Evolutionary conservation across 2,888 invertebrate genomes (phyloP), one percentile per base, ranked within the genome.

Genomic region (Archaeoteleia sp.): DNA sequence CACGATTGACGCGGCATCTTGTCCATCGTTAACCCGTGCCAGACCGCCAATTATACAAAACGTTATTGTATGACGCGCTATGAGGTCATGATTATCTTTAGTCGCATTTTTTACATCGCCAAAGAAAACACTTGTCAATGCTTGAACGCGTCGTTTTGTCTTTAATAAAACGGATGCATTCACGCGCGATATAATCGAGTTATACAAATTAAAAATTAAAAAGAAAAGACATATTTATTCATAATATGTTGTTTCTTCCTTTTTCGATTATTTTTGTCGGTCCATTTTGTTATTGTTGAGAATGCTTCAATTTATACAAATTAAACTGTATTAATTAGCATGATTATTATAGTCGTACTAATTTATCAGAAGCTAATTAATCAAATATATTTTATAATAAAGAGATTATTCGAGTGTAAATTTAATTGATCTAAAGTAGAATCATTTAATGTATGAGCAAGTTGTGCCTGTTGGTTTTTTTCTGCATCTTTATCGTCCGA

Each of bases 71-170:
- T 48, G 40, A 45, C 39, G 53, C 37, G 45, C 45, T 57, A 55
- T 58, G 55, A 55, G 57, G 58, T 66, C 54, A 57, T 49, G 66
- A 65, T 70, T 67, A 67, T 67, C 53, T 67, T 57, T 67, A 67
- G 67, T 48, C 37, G 35, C 51, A 40, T 48, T 61, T 67, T 57
- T 67, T 67, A 40, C 40, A 35, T 5, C 45, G 39, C 51, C 42
- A 23, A 55, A 43, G 54, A 63, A 63, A 63, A 63, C 32, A 37
- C 62, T 62, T 42, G 40, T 54, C 46, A 54, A 42, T 51, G 51
- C 32, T 39, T 15, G 25, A 20, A 14, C 29, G 27, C 12, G 53
- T 5, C 39, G 13, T 40, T 54, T 54, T 34, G 32, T 32, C 42
- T 54, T 42, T 1, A 35, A 32, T 25, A 10, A 34, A 42, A 34